phyloP scores from a whole-genome alignment of 2,113 vertebrate genomes.

The Arvicanthis niloticus region DNA sequence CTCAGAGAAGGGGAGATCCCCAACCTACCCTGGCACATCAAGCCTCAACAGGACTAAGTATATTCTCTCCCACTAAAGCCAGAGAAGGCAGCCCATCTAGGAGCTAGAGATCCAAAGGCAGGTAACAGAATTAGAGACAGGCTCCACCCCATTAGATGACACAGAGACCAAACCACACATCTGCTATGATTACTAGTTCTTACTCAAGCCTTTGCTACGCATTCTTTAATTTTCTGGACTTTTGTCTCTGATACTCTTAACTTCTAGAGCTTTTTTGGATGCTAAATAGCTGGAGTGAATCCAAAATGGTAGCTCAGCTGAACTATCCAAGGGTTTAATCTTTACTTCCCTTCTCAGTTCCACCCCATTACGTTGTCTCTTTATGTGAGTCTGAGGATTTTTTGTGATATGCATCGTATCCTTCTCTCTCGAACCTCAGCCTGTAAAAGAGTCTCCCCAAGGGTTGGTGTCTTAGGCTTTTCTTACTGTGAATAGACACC shows the following conservation, averaged over 20 bases:
- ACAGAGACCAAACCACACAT: no score
- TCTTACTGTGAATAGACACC: no score
- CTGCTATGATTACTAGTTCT: no score
- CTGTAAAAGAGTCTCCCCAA: not conserved
- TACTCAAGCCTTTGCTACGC: not conserved
- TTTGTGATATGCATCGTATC: not conserved
- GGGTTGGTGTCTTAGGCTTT: not conserved
- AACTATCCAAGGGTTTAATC: not conserved
- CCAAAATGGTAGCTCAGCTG: not conserved
- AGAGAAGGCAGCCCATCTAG: no score
- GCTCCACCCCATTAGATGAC: no score
- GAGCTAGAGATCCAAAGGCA: no score
- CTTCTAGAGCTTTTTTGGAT: not conserved
- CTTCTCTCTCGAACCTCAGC: not conserved
- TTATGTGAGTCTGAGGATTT: not conserved
- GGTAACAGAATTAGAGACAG: no score
- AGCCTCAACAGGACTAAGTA: no score
- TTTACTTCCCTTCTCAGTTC: not conserved
- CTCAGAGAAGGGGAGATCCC: no score
- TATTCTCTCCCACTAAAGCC: no score
- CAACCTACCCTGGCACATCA: no score
- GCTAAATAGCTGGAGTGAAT: not conserved
- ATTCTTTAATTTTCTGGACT: not conserved
- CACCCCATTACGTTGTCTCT: not conserved
- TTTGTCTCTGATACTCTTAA: not conserved